A percentile compares a stretch with the other conserved stretches of the same genome.
phyloP scores from a whole-genome alignment of 2,888 invertebrate species.

The Drosophila cracens region DNA sequence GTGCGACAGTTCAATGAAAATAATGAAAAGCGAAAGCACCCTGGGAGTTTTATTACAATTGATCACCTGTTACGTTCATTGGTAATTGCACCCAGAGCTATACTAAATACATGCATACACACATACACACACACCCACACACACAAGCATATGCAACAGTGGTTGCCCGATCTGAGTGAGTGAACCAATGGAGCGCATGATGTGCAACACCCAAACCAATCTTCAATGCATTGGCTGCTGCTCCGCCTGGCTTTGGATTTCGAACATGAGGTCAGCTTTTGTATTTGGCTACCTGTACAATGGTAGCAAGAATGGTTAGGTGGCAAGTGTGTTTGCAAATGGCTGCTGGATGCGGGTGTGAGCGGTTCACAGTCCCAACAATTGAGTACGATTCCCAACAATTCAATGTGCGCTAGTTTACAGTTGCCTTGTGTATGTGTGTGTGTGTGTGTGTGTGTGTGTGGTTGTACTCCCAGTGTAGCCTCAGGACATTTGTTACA shows the following conservation, averaged over 20 bases:
- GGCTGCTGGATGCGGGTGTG: constrained; percentile 17
- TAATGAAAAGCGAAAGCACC: constrained; percentile 80
- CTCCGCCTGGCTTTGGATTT: constrained; percentile 60
- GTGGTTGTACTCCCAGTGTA: constrained; percentile 44
- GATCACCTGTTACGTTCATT: constrained; percentile 83
- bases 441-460: constrained; percentile 49
- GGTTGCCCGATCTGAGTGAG: constrained; percentile 41
- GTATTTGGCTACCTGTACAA: constrained; percentile 42
- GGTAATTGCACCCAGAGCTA: constrained; percentile 81
- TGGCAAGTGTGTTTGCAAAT: constrained; percentile 13
- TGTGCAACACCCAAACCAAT: constrained; percentile 47
- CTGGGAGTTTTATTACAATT: constrained; percentile 83
- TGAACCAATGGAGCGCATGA: constrained; percentile 57
- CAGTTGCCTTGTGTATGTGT: constrained; percentile 49
- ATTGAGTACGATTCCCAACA: constrained; percentile 32
- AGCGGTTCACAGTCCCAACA: constrained; percentile 23
- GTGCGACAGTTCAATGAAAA: constrained; percentile 71
- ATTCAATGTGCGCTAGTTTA: constrained; percentile 22
- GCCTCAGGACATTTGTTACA: constrained; percentile 79
- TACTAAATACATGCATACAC: constrained; percentile 66
- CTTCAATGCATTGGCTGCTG: constrained; percentile 26
- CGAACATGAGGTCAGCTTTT: constrained; percentile 75
- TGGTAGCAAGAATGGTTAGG: constrained; percentile 8
- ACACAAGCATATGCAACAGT: constrained; percentile 20
- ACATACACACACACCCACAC: constrained; percentile 26